Conservation (phyloP, 2,113 vertebrate genomes). For the Heterocephalus glaber region DNA sequence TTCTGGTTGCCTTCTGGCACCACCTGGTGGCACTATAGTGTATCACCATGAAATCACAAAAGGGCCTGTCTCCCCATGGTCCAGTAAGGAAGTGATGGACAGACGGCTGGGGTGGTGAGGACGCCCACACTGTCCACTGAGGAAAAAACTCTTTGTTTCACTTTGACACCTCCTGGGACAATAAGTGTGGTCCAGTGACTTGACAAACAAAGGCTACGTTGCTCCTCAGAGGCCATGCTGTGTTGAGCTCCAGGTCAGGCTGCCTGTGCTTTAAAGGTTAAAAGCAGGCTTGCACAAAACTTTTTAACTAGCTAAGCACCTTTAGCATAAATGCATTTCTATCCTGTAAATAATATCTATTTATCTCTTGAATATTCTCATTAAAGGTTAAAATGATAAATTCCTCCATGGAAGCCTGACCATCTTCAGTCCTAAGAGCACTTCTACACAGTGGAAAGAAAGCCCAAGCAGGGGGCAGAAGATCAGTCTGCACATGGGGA, state of each 20-base stretch:
- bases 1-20: conserved; percentile 50
- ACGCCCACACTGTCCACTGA: not conserved
- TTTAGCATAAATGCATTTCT: not conserved
- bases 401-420: not conserved
- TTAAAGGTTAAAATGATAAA: not conserved
- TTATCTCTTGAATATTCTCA: not conserved
- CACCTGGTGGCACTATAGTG: conserved; percentile 68
- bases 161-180: not conserved
- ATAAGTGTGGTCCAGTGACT: not conserved
- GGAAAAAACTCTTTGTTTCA: not conserved
- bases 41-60: not conserved
- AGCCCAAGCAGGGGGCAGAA: not conserved
- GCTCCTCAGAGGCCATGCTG: not conserved
- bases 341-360: not conserved
- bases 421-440: too few relatives aligned
- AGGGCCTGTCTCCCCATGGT: not conserved
- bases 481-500: not conserved
- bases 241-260: accelerated
- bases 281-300: not conserved
- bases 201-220: not conserved
- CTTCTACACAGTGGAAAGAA: not conserved
- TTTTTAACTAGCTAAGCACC: not conserved
- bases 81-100: not conserved
- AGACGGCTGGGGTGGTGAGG: not conserved
- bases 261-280: not conserved